phyloP scores from a whole-genome alignment of 2,888 invertebrate species.

The Leucophenga maculata region DNA sequence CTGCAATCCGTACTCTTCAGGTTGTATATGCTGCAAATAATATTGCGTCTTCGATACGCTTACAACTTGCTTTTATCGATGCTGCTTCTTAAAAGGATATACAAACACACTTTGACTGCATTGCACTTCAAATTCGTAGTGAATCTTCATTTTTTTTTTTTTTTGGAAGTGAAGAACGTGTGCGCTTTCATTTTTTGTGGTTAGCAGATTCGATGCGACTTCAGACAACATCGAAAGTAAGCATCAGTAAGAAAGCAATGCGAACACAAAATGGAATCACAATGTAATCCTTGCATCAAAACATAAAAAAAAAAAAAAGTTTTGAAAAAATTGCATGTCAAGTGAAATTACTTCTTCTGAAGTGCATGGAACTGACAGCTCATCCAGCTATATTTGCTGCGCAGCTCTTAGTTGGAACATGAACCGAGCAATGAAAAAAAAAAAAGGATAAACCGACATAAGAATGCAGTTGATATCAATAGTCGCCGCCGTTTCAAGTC shows the following conservation, averaged over 20 bases:
- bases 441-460: constrained; percentile 23
- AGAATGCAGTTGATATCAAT: background rate
- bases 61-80: no score
- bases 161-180: background rate
- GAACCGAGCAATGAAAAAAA: no score
- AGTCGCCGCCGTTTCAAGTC: background rate
- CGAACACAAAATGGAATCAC: background rate
- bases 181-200: background rate
- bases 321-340: constrained; percentile 57
- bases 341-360: constrained; percentile 57
- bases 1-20: no score
- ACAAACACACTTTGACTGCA: no score
- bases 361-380: constrained; percentile 25
- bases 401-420: no score
- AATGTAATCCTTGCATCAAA: no score
- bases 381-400: background rate
- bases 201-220: constrained; percentile 11
- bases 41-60: background rate
- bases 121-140: no score
- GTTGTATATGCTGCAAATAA: constrained; percentile 16
- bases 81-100: no score
- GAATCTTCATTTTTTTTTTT: background rate
- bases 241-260: background rate
- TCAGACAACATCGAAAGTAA: background rate
- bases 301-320: no score